Evolutionary conservation across 92 coral and sea anemone species (phyloP).

Genomic region (Epizoanthus ramosus): DNA sequence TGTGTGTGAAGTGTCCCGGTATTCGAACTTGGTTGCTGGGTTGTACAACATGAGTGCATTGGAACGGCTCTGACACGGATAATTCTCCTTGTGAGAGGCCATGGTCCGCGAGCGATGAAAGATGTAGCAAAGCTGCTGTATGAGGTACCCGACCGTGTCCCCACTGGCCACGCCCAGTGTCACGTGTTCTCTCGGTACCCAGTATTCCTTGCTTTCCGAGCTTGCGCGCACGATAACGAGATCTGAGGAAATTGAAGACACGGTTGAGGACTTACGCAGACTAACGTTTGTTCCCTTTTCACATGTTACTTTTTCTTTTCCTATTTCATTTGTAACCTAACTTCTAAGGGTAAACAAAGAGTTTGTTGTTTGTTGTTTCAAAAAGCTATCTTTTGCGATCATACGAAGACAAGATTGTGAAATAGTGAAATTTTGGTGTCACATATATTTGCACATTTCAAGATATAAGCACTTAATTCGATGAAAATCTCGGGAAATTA

Average conservation of each 20-base stretch:
- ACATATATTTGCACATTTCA: too few species aligned
- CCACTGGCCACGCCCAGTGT: slow-evolving; percentile 84
- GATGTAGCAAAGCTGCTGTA: slow-evolving; percentile 79
- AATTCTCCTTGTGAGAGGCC: slow-evolving; percentile 88
- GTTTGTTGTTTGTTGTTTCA: too few species aligned
- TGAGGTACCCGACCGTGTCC: slow-evolving; percentile 77
- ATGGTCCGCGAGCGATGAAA: slow-evolving; percentile 82
- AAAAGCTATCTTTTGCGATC: too few species aligned
- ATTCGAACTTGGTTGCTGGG: slow-evolving; percentile 75
- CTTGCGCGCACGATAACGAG: slow-evolving; percentile 84
- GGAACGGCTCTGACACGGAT: slow-evolving; percentile 83
- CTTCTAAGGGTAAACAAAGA: too few species aligned
- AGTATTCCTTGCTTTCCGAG: slow-evolving; percentile 93
- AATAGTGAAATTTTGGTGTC: too few species aligned
- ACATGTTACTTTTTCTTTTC: too few species aligned
- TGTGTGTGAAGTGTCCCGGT: slow-evolving; percentile 60
- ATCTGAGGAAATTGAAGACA: slow-evolving; percentile 18
- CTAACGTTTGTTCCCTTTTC: too few species aligned
- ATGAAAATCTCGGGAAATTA: too few species aligned
- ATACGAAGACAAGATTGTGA: too few species aligned
- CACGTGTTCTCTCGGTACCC: slow-evolving; percentile 93
- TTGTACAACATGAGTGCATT: slow-evolving; percentile 81
- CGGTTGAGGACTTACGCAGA: too few species aligned
- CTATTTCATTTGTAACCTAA: too few species aligned
- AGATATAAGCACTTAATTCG: too few species aligned